phyloP scores from a whole-genome alignment of 53 echinoderm and acorn worm species.

The Henricia sp. region DNA sequence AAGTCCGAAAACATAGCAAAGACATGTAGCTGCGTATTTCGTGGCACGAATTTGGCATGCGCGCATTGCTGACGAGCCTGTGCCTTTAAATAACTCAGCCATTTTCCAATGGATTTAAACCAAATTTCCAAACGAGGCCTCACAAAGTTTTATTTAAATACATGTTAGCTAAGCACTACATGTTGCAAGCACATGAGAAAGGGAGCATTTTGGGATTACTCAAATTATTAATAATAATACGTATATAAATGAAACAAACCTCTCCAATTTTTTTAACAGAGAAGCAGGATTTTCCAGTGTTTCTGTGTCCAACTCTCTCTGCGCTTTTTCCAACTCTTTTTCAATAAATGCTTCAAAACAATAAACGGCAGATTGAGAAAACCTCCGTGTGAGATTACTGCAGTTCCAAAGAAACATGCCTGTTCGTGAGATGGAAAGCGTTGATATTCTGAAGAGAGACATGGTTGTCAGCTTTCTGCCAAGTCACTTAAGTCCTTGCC shows the following conservation, averaged over 20 bases:
- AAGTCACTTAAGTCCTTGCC: too few relatives aligned
- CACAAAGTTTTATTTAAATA: too few relatives aligned
- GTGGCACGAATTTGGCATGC: too few relatives aligned
- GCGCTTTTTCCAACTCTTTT: slow-evolving; percentile 47
- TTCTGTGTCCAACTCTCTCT: slow-evolving; percentile 33
- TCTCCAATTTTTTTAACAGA: slow-evolving; percentile 47
- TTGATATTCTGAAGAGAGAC: not conserved
- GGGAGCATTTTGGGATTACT: too few relatives aligned
- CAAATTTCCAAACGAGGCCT: too few relatives aligned
- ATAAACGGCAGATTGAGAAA: slow-evolving; percentile 3
- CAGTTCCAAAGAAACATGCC: not conserved
- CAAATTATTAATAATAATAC: not conserved
- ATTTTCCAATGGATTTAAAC: too few relatives aligned
- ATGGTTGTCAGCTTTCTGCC: not conserved
- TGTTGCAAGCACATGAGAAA: too few relatives aligned
- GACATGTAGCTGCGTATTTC: too few relatives aligned
- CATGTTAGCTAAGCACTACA: too few relatives aligned
- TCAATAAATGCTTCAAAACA: slow-evolving; percentile 24
- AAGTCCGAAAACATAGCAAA: too few relatives aligned
- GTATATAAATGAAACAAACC: slow-evolving; percentile 30
- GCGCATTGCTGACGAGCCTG: too few relatives aligned
- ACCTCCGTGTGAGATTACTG: not conserved
- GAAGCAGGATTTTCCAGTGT: slow-evolving; percentile 27
- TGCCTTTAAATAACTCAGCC: too few relatives aligned
- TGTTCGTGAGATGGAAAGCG: not conserved